Evolutionary conservation across 2,888 invertebrate species (phyloP).

Genomic region (Epistrophe grossulariae): DNA sequence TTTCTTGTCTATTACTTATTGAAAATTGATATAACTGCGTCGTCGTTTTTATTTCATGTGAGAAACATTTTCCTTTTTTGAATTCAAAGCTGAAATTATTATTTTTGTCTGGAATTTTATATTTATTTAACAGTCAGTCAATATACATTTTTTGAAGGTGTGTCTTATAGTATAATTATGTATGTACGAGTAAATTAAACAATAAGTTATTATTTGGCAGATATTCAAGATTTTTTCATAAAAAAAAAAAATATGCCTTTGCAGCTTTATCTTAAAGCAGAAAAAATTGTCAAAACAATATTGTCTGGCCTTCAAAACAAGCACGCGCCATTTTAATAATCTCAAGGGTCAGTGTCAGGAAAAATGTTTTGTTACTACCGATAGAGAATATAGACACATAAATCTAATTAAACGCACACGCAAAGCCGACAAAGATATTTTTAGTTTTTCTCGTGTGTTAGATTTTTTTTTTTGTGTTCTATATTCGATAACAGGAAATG

Average conservation of each 20-base stretch:
- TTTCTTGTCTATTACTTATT: too few relatives aligned
- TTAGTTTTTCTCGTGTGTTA: background rate
- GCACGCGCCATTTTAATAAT: background rate
- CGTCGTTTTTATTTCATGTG: background rate
- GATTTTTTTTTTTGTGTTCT: background rate
- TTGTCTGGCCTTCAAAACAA: background rate
- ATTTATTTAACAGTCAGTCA: background rate
- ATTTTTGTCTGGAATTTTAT: slow-evolving; percentile 1
- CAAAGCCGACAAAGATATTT: slow-evolving; percentile 3
- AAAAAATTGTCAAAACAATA: background rate
- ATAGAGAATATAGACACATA: background rate
- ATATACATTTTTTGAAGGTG: background rate
- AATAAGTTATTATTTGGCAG: slow-evolving; percentile 20
- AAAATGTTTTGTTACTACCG: background rate
- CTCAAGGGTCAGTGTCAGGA: slow-evolving; percentile 20
- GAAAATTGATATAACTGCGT: background rate
- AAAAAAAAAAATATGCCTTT: background rate
- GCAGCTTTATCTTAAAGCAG: background rate
- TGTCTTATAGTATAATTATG: background rate
- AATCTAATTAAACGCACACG: slow-evolving; percentile 14
- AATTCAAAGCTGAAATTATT: background rate
- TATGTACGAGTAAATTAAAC: background rate
- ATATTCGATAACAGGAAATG: slow-evolving; percentile 4
- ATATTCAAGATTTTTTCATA: slow-evolving; percentile 7
- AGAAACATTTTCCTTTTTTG: background rate